phyloP scores from a whole-genome alignment of 2,113 vertebrate genomes.

The Silurus asotus region DNA sequence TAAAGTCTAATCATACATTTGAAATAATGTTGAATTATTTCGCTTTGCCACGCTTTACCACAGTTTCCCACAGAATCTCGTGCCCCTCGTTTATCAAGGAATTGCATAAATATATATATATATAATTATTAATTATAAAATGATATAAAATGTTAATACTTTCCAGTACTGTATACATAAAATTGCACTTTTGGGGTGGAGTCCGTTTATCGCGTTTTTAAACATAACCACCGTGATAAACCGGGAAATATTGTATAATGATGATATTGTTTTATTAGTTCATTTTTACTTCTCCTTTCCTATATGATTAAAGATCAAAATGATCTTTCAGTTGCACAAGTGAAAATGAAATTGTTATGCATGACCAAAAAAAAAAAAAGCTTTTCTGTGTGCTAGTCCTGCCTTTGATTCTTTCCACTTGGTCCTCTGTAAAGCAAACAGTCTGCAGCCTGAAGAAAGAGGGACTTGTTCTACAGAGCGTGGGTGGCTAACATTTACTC shows the following conservation, averaged over 20 bases:
- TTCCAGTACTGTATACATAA: neutral
- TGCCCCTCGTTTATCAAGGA: no score
- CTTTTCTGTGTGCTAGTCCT: slow-evolving; percentile 20
- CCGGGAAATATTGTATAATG: no score
- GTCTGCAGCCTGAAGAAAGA: slow-evolving; percentile 47
- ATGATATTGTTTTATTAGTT: neutral
- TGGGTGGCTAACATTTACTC: slow-evolving; percentile 50
- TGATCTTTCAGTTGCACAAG: neutral
- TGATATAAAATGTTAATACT: no score
- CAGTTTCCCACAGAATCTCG: no score
- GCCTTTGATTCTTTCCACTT: slow-evolving; percentile 39
- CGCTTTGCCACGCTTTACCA: no score
- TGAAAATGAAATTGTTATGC: slow-evolving; percentile 12
- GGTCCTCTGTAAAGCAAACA: slow-evolving; percentile 41
- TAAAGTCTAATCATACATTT: neutral
- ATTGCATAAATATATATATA: no score
- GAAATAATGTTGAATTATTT: no score
- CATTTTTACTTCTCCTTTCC: neutral
- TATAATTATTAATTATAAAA: no score
- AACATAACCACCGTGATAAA: no score
- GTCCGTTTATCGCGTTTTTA: no score
- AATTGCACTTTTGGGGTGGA: no score
- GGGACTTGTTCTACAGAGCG: slow-evolving; percentile 35
- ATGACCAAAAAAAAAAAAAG: neutral
- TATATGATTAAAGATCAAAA: neutral